Conservation (phyloP, 2,113 vertebrate genomes). For the Mustela nigripes region DNA sequence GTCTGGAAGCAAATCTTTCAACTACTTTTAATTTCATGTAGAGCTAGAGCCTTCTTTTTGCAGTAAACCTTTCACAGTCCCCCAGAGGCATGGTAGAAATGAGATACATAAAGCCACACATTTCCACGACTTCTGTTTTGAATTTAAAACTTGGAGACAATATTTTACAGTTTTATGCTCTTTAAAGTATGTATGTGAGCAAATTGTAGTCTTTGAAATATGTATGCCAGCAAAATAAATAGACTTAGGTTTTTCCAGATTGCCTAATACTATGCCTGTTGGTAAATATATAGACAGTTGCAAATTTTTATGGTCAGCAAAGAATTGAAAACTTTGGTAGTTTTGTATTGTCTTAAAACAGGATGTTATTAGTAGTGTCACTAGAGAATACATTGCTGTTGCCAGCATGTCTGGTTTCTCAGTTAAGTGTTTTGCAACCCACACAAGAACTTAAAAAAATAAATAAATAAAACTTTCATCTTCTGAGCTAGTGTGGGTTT, state of each 20-base stretch:
- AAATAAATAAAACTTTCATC: not conserved
- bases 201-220: constrained; percentile 5
- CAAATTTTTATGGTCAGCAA: constrained; percentile 28
- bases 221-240: not conserved
- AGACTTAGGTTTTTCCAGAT: not conserved
- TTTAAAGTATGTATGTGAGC: not conserved
- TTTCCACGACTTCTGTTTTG: not conserved
- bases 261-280: not conserved
- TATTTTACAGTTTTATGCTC: not conserved
- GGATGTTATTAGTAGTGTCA: not conserved
- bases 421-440: constrained; percentile 50
- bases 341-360: constrained; percentile 68
- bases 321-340: not conserved
- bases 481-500: constrained; percentile 47
- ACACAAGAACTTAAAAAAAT: constrained; percentile 37
- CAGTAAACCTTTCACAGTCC: not conserved
- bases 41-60: not conserved
- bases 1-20: not conserved
- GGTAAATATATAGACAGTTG: not conserved
- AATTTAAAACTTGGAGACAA: not conserved
- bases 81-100: not conserved
- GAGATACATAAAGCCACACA: not conserved
- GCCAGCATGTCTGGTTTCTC: constrained; percentile 45
- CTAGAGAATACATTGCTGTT: constrained; percentile 27
- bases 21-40: not conserved